Conservation (phyloP, 2,113 vertebrate species). For the human region GRCh38 chr3:1213501-1214000, state of each 20-base stretch:
- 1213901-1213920: not conserved
- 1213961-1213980: not conserved
- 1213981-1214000: not conserved
- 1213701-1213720: not conserved
- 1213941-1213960: not conserved
- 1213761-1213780: not conserved
- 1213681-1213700: not conserved
- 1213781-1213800: not conserved
- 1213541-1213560: not conserved
- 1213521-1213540: not conserved
- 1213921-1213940: not conserved
- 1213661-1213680: not conserved
- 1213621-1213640: not conserved
- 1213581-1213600: not conserved
- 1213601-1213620: not conserved
- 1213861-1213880: not conserved
- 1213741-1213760: not conserved
- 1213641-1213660: not conserved
- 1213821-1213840: not conserved
- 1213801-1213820: not conserved
- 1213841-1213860: not conserved
- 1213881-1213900: not conserved
- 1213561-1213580: not conserved
- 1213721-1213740: not conserved
- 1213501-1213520: not conserved